Evolutionary conservation across 2,113 vertebrate species (phyloP).

Genomic region (Anarhynchus alexandrinus): DNA sequence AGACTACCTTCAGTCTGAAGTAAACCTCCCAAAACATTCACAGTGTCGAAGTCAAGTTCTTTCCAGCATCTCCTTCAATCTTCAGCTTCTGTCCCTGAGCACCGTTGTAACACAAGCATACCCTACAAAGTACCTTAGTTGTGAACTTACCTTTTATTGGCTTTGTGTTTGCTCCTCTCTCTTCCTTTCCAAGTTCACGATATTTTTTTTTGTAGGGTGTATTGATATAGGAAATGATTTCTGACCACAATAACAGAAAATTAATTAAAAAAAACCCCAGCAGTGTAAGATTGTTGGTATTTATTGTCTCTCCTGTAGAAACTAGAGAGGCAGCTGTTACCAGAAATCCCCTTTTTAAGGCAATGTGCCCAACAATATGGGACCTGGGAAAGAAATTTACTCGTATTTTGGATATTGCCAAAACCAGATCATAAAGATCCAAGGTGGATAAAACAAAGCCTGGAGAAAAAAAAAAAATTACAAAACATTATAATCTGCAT

Average conservation of each 20-base stretch:
- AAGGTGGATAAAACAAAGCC: neutral
- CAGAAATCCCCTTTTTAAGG: neutral
- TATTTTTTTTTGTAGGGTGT: neutral
- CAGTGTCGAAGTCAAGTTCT: neutral
- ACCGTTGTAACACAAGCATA: neutral
- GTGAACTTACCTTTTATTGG: neutral
- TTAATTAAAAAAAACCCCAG: neutral
- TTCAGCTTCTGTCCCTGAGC: neutral
- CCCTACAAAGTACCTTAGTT: neutral
- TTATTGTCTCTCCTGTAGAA: neutral
- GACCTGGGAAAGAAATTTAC: neutral
- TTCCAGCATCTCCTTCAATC: neutral
- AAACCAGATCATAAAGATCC: neutral
- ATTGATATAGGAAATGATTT: neutral
- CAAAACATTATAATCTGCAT: neutral
- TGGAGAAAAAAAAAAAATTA: neutral
- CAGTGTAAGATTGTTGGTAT: neutral
- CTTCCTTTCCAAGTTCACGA: neutral
- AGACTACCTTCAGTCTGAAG: neutral
- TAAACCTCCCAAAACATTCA: neutral
- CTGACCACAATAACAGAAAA: neutral
- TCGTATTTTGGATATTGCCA: neutral
- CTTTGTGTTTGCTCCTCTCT: neutral
- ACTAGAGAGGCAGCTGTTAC: neutral
- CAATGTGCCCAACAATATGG: neutral